Conservation (phyloP, 1,140 invertebrate species). For the Drosophila ohnishii region DNA sequence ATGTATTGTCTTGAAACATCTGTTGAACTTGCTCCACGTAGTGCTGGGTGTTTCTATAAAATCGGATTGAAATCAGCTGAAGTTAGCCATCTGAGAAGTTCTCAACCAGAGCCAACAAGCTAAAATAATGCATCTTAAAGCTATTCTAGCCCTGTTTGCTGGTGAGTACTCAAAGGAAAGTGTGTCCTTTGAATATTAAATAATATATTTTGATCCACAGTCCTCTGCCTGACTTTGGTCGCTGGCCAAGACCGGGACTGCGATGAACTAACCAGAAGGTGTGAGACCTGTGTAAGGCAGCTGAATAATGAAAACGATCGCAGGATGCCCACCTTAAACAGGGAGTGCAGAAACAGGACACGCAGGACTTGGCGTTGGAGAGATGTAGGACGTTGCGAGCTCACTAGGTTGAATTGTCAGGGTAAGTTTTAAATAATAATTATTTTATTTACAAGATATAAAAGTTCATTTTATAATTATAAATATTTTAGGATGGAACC, state of each 20-base stretch:
- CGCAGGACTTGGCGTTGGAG: constrained; percentile 35
- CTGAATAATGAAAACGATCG: constrained; percentile 2
- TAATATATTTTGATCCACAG: background rate
- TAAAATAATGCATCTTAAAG: constrained; percentile 15
- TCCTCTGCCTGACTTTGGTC: constrained; percentile 31
- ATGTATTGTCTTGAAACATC: constrained; percentile 13
- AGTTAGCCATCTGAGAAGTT: constrained; percentile 25
- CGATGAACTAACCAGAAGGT: constrained; percentile 2
- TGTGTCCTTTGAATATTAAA: no score
- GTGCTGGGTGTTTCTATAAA: constrained; percentile 28
- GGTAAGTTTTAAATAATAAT: constrained; percentile 11
- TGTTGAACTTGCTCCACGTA: background rate
- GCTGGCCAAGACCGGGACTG: constrained; percentile 34
- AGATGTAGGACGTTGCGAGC: constrained; percentile 40
- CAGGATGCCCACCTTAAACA: constrained; percentile 17
- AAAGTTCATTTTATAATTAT: background rate
- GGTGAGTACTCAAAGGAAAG: constrained; percentile 1
- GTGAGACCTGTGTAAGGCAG: constrained; percentile 11
- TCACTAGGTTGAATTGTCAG: constrained; percentile 22
- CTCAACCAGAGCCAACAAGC: background rate
- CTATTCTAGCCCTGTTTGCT: constrained; percentile 3
- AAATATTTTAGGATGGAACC: constrained; percentile 5
- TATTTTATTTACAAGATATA: background rate
- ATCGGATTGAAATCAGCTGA: background rate
- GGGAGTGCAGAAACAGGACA: constrained; percentile 16